These are phyloP conservation scores for Poecilobothrus nobilitatus DNA, from an alignment of 2,888 invertebrate genomes.

Conservation along the genomic window DNA sequence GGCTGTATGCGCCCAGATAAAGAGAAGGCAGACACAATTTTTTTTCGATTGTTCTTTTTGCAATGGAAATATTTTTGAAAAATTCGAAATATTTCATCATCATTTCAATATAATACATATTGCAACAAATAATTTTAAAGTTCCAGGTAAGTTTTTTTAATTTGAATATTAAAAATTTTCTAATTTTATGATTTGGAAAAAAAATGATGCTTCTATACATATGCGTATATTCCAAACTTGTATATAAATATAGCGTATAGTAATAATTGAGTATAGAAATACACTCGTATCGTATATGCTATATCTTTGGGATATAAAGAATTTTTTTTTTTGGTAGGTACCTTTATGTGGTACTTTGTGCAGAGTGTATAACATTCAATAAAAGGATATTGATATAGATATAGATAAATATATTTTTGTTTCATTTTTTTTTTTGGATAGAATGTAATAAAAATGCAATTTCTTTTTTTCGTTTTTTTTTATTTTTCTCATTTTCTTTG, in stretches of 20 bases:
- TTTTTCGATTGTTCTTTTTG: slow-evolving; percentile 6
- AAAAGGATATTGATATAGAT: slow-evolving; percentile 1
- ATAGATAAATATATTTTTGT: not conserved
- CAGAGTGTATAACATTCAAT: not conserved
- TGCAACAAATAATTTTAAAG: slow-evolving; percentile 4
- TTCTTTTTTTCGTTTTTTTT: not conserved
- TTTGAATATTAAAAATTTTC: not conserved
- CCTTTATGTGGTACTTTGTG: slow-evolving; percentile 6
- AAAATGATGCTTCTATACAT: slow-evolving; percentile 6
- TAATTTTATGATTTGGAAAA: not conserved
- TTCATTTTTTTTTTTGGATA: not conserved
- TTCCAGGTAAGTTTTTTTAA: slow-evolving; percentile 1
- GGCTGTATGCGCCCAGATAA: slow-evolving; percentile 6
- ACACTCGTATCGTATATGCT: not conserved
- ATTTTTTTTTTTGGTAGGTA: not conserved
- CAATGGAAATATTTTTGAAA: slow-evolving; percentile 6
- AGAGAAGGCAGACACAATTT: slow-evolving; percentile 6
- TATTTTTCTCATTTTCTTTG: not conserved
- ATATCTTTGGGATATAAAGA: slow-evolving; percentile 2
- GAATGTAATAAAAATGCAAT: slow-evolving; percentile 2
- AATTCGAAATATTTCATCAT: slow-evolving; percentile 1
- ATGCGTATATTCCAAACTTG: slow-evolving; percentile 4
- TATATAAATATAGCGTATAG: slow-evolving; percentile 6
- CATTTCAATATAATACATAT: slow-evolving; percentile 4
- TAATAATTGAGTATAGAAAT: slow-evolving; percentile 6